Evolutionary conservation across 2,888 invertebrate genomes (phyloP), one percentile per base, ranked within the genome.

Genomic region (Julus scanicus): DNA sequence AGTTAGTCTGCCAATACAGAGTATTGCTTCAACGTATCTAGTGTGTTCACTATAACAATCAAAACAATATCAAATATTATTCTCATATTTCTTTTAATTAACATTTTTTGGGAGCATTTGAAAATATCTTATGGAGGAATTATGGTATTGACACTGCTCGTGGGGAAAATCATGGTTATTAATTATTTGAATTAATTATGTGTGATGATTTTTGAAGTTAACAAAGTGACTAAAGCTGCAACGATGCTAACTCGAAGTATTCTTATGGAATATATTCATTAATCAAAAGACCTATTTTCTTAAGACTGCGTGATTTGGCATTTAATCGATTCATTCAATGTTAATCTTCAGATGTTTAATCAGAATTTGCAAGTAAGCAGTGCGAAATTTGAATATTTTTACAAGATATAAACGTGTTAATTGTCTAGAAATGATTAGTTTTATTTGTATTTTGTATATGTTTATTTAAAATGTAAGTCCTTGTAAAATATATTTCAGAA

Each of bases 321-420:
- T 71, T 29, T 71, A 71, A 29, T 29, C 71, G 29, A 11, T 71
- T 71, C 63, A 63, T 63, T 71, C 29, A 29, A 37, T 80, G 80
- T 80, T 80, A 80, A 80, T 80, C 80, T 80, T 80, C 80, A 80
- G 37, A 80, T 80, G 37, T 80, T 80, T 80, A 80, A 80, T 29
- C 37, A 80, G 80, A 37, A 80, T 80, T 80, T 80, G 37, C 37
- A 29, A 80, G 80, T 1, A 80, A 39, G 37, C 80, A 5, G 80
- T 37, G 37, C 29, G 37, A 13, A 80, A 80, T 80, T 80, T 80
- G 13, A 29, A 80, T 80, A 80, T 80, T 80, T 80, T 80, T 80
- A 80, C 80, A 80, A 80, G 15, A 80, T 80, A 80, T 80, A 80
- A 37, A 37, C 37, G 80, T 29, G 80, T 80, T 80, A 80, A 37